These are phyloP conservation scores for Serinus canaria DNA, from an alignment of 2,113 vertebrate genomes.

Conservation along the genomic window DNA sequence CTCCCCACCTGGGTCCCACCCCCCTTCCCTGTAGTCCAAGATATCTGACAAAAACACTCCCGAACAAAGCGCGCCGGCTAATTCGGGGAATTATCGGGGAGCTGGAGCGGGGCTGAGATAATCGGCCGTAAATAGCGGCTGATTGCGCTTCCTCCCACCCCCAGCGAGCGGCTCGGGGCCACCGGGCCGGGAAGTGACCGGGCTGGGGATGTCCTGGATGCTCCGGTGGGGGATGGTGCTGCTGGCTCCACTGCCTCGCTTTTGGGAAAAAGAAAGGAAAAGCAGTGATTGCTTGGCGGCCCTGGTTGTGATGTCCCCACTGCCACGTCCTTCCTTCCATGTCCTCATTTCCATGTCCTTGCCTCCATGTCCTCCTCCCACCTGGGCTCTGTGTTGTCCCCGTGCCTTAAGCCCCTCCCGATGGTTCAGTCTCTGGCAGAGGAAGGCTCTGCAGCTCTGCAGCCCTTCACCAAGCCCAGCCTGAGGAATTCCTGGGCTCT, in stretches of 20 bases:
- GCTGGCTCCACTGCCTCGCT: background rate
- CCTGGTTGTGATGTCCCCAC: background rate
- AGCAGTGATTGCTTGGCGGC: rapidly evolving
- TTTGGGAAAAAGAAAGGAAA: background rate
- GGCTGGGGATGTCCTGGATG: background rate
- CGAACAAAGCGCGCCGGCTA: slow-evolving; percentile 26
- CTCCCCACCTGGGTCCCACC: background rate
- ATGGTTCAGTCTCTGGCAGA: background rate
- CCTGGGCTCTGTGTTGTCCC: background rate
- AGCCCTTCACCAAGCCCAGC: background rate
- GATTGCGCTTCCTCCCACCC: background rate
- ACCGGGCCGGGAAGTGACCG: rapidly evolving
- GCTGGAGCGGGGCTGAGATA: slow-evolving; percentile 54
- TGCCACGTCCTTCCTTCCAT: background rate
- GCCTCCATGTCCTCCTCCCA: background rate
- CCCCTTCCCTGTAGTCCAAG: background rate
- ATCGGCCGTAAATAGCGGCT: slow-evolving; percentile 45
- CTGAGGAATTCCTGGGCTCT: background rate
- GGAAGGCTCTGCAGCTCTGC: background rate
- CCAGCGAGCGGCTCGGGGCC: background rate
- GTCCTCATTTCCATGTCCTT: background rate
- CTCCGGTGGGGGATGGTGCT: rapidly evolving
- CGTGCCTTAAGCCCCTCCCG: background rate
- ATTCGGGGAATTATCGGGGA: slow-evolving; percentile 47
- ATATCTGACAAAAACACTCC: slow-evolving; percentile 14